Evolutionary conservation across 2,113 vertebrate species (phyloP), one percentile per base, ranked within the genome.

Genomic region (Sphaerodactylus townsendi): DNA sequence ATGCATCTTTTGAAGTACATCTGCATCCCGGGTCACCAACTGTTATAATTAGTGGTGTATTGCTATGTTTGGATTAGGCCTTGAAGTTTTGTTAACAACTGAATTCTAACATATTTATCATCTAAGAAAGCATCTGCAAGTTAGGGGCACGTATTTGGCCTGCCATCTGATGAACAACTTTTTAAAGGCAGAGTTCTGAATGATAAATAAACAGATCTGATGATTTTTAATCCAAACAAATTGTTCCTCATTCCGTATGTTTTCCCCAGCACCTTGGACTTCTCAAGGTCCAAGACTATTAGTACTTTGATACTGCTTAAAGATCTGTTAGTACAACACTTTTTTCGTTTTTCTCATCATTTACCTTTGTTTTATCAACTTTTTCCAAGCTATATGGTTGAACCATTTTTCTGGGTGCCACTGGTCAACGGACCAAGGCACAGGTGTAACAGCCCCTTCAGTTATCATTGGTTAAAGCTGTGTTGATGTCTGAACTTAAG

Each of bases 271-370:
- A 46, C 25, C 44, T 50, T 53, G 73, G 88, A 25, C 59, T 86
- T n/a, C n/a, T n/a, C 79, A 50, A 10, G 10, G 14, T 82, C 86
- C 83, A 73, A 85, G 88, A 84, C 21, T 50, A 25, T 68, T 46
- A 3, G 4, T 69, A 41, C 30, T 19, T 78, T 50, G 62, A 69
- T 37, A 76, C 30, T 19, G n/a, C 10, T 30, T 48, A 74, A 48
- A 41, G 44, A 14, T 14, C 11, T 14, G 30, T 66, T n/a, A 66
- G n/a, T n/a, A n/a, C 41, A 74, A 30, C 44, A 44, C 39, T 46
- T 53, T 56, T 75, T 19, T 35, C 28, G 6, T 35, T 23, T 6
- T 44, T 14, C 4, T 75, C 48, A 17, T 75, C 15, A 19, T 75
- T 8, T 50, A 75, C 33, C 56, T 56, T 56, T 10, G 10, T 41